A percentile compares a stretch with the other conserved stretches of the same genome.
phyloP scores from a whole-genome alignment of 2,113 vertebrate genomes.

The Ciconia boyciana region DNA sequence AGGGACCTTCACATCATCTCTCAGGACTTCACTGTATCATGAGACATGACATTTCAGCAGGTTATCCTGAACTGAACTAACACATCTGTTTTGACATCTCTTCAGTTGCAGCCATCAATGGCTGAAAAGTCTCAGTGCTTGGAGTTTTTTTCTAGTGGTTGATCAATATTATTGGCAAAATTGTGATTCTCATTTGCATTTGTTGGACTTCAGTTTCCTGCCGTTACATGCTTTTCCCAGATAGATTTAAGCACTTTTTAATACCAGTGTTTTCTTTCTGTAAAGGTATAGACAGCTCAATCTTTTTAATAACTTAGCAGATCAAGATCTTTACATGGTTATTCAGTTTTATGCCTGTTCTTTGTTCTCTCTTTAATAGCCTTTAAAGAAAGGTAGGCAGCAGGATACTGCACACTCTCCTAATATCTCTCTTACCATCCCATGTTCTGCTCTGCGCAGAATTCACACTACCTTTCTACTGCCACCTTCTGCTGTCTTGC shows the following conservation, averaged over 20 bases:
- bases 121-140: not conserved
- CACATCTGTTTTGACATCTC: not conserved
- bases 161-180: not conserved
- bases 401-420: not conserved
- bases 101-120: not conserved
- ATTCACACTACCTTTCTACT: not conserved
- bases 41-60: not conserved
- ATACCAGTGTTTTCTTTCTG: not conserved
- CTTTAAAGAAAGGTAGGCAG: not conserved
- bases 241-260: not conserved
- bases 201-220: not conserved
- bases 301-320: not conserved
- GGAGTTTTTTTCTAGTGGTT: not conserved
- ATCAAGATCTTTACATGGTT: not conserved
- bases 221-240: not conserved
- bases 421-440: not conserved
- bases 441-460: not conserved
- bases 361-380: not conserved
- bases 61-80: not conserved
- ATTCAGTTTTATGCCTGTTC: not conserved
- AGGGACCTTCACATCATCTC: not conserved
- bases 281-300: not conserved
- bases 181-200: not conserved
- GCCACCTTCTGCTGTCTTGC: not conserved
- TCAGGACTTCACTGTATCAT: not conserved